phyloP scores from a whole-genome alignment of 2,113 vertebrate genomes.

The Takifugu flavidus region DNA sequence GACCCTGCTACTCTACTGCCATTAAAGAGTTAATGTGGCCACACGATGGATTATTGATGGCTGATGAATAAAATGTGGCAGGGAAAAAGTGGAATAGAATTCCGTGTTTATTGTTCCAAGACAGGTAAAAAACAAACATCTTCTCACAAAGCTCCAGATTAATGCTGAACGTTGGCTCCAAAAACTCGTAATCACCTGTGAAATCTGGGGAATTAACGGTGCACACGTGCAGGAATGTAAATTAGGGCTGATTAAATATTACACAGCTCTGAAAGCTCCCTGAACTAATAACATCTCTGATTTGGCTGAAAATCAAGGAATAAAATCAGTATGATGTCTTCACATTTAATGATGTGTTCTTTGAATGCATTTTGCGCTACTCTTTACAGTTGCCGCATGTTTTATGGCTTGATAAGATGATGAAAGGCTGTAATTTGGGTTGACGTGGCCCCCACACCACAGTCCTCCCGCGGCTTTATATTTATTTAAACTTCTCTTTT shows the following conservation, averaged over 20 bases:
- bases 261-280: not conserved
- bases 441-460: too few relatives aligned
- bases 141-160: not conserved
- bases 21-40: conserved; percentile 49
- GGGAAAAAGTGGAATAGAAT: conserved; percentile 9
- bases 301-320: not conserved
- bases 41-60: conserved; percentile 33
- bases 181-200: not conserved
- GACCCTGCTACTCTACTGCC: conserved; percentile 45
- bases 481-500: too few relatives aligned
- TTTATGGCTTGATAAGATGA: too few relatives aligned
- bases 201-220: conserved; percentile 1
- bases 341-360: not conserved
- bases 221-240: conserved; percentile 1
- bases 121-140: not conserved
- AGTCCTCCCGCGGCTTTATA: too few relatives aligned
- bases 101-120: conserved; percentile 15
- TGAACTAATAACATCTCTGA: not conserved
- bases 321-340: not conserved
- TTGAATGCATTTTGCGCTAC: not conserved
- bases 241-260: conserved; percentile 5
- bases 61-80: conserved; percentile 29
- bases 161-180: not conserved
- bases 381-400: too few relatives aligned
- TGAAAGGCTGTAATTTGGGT: too few relatives aligned